Evolutionary conservation across 2,113 vertebrate genomes (phyloP), one percentile per base, ranked within the genome.

Genomic region (Zosterops borbonicus): DNA sequence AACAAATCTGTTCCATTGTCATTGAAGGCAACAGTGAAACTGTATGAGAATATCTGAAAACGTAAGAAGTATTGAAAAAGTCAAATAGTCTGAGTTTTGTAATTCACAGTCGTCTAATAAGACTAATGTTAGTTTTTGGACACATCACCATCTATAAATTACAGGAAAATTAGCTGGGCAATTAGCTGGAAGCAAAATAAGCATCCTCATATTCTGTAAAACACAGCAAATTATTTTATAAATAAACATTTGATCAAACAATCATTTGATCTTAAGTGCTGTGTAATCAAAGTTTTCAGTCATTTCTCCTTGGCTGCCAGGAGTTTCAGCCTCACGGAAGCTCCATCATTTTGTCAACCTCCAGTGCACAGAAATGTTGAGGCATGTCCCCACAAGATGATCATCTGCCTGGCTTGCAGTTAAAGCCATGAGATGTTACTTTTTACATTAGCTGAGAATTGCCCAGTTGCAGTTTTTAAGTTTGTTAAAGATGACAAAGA

Each of bases 391-490:
- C 92, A 94, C 96, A 93, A 83, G 96, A 93, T 71, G 73, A 78
- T 93, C 89, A 94, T 96, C 92, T 86, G 68, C 47, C 94, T 94
- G 94, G n/a, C 92, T 92, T 49, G 91, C 83, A 94, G 47, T 59
- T 90, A 89, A 92, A 96, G 91, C 86, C 82, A 70, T 92, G 92
- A 96, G 94, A 92, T 91, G 91, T 59, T 95, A 87, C 83, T 90
- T 97, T 94, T 83, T 87, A 47, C 92, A 81, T 91, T 91, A 95
- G 86, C 91, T 84, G 73, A 93, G 95, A 95, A 95, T 92, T 87
- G 96, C 95, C 94, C 95, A 81, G 86, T 95, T 96, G 95, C 95
- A 95, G 76, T 94, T 95, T 91, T 90, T 41, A 92, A 81, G 94
- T 96, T 93, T 90, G 94, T 92, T 87, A 81, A 94, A 80, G 89